A percentile compares a stretch with the other conserved stretches of the same genome.
phyloP scores from a whole-genome alignment of 2,113 vertebrate genomes.

The Sigmodon hispidus region DNA sequence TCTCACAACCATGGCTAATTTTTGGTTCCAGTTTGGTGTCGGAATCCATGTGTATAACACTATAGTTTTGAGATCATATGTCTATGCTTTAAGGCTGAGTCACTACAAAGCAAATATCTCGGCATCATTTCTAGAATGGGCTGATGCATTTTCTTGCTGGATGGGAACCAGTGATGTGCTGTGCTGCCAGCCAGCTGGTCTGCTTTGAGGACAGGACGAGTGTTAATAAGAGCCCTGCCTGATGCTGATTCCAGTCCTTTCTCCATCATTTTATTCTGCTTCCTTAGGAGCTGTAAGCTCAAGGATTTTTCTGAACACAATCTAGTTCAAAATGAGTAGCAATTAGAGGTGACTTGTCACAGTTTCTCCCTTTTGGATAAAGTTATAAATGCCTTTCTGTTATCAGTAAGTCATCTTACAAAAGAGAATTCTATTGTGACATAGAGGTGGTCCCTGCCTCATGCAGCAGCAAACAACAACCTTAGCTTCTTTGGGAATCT shows the following conservation, averaged over 20 bases:
- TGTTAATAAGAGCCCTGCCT: not conserved
- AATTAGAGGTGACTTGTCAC: not conserved
- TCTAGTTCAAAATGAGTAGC: not conserved
- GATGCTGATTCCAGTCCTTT: slow-evolving; percentile 44
- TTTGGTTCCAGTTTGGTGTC: not conserved
- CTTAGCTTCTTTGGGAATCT: not conserved
- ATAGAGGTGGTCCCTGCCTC: fast-evolving
- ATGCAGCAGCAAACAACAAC: not conserved
- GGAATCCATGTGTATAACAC: not conserved
- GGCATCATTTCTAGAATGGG: slow-evolving; percentile 33
- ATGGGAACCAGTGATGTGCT: not conserved
- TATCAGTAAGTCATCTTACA: not conserved
- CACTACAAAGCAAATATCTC: not conserved
- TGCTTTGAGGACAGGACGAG: not conserved
- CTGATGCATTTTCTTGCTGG: slow-evolving; percentile 45
- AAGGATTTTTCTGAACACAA: slow-evolving; percentile 47
- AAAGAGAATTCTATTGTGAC: not conserved
- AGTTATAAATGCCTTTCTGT: not conserved
- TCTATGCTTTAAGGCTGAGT: not conserved
- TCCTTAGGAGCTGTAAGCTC: slow-evolving; percentile 6
- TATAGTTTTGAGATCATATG: slow-evolving; percentile 5
- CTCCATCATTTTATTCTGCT: not conserved
- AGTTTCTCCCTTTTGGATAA: not conserved
- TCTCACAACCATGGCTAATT: not conserved
- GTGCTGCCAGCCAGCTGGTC: not conserved